phyloP scores from a whole-genome alignment of 2,888 invertebrate species.

The Busseola fusca region DNA sequence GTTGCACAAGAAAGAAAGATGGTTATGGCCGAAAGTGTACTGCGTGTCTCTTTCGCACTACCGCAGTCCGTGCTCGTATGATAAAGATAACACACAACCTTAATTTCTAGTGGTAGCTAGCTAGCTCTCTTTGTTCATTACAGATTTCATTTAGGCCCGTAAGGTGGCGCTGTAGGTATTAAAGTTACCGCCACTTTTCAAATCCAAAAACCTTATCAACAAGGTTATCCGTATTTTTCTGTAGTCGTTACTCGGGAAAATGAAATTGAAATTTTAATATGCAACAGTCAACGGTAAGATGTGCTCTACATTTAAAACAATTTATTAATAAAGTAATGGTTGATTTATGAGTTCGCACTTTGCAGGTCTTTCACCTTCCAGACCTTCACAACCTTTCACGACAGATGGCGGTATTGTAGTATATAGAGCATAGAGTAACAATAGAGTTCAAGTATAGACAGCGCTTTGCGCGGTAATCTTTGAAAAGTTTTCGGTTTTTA shows the following conservation, averaged over 20 bases:
- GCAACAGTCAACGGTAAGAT: neutral
- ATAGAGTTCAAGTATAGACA: slow-evolving; percentile 40
- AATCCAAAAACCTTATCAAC: slow-evolving; percentile 18
- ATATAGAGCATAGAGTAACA: slow-evolving; percentile 48
- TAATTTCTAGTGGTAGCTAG: slow-evolving; percentile 83
- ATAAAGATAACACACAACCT: slow-evolving; percentile 86
- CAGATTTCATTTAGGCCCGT: slow-evolving; percentile 69
- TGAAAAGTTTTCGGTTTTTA: slow-evolving; percentile 6
- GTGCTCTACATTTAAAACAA: neutral
- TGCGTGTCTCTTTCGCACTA: slow-evolving; percentile 78
- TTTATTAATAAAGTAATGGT: neutral
- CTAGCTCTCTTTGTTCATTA: slow-evolving; percentile 87
- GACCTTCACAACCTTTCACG: slow-evolving; percentile 1
- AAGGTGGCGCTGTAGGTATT: slow-evolving; percentile 72
- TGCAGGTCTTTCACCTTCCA: slow-evolving; percentile 1
- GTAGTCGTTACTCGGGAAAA: neutral
- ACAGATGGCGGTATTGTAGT: slow-evolving; percentile 53
- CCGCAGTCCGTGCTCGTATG: slow-evolving; percentile 61
- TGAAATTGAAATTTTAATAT: neutral
- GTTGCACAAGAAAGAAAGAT: slow-evolving; percentile 89
- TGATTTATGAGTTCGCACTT: neutral
- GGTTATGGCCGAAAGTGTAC: slow-evolving; percentile 86
- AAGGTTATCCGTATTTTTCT: slow-evolving; percentile 1
- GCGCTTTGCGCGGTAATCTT: slow-evolving; percentile 46
- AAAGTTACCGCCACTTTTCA: slow-evolving; percentile 44